Base-by-base conservation (phyloP, 2,888 invertebrate species). In the Argyresthia albistria region DNA sequence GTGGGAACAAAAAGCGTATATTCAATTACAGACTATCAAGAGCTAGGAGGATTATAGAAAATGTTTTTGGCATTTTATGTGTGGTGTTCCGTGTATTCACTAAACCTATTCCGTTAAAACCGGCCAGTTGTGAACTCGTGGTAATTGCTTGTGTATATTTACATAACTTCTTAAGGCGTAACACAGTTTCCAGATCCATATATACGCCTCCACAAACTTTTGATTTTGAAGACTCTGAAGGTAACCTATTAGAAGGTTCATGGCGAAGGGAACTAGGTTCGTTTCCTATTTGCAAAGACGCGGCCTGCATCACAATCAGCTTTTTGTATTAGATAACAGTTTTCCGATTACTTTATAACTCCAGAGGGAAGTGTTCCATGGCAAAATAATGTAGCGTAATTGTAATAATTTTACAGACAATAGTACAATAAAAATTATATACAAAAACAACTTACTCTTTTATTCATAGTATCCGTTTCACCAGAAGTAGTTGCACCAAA, bases 11-110 rank as follows among this genome's bases (percentile, higher is more conserved):
- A 56, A 62, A 60, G 53, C 57, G 62, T 36, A 61, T 62, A 50
- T 63, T 58, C 53, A 61, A 61, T 43, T 61, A 60, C 59, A 52
- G 63, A 49, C 58, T 64, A 16, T 63, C 61, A 52, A 57, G 61
- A 59, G 57, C 61, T 55, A 54, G 63, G 43, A 59, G 58, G 49
- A 58, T 59, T 52, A 46, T 61, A 52, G 58, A 60, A 60, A 59
- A 59, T 59, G 59, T 58, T 50, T 60, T 62, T 57, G 59, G 58
- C 36, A 50, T 55, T 42, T 39, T 37, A 49, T 36, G 37, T 49
- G 37, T 15, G n/a, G 37, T 14, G 15, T 49, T 49, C 15, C 15
- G 49, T 37, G 49, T 49, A 10, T 49, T 49, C 49, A 36, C 12
- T n/a, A 49, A 49, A 37, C 14, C 37, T 49, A 49, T 49, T 36